These are phyloP conservation scores for Himalopsyche tibetana DNA, from an alignment of 2,888 invertebrate genomes.

Conservation along the genomic window DNA sequence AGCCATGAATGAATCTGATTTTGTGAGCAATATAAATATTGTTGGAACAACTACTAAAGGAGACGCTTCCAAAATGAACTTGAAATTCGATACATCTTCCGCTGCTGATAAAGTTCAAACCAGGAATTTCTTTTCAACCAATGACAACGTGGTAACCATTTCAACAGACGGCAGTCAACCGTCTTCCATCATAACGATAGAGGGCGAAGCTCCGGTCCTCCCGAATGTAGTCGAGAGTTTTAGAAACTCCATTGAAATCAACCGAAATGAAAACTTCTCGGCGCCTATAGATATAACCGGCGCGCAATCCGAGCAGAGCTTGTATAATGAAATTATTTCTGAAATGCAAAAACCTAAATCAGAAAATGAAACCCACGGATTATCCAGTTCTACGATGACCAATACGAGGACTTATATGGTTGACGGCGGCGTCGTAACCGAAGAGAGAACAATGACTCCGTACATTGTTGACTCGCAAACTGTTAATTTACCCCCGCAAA, in stretches of 20 bases:
- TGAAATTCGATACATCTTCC: conserved; percentile 54
- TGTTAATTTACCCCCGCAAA: conserved; percentile 71
- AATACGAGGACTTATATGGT: conserved; percentile 62
- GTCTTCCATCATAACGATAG: conserved; percentile 67
- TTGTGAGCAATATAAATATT: conserved; percentile 75
- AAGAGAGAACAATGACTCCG: conserved; percentile 41
- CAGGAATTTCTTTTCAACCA: conserved; percentile 63
- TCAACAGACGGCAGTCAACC: conserved; percentile 72
- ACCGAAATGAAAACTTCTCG: conserved; percentile 65
- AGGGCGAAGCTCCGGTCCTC: conserved; percentile 68
- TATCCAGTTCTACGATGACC: conserved; percentile 40
- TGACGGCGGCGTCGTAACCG: conserved; percentile 72
- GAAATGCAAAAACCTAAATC: conserved; percentile 59
- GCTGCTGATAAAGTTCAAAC: conserved; percentile 57
- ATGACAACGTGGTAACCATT: conserved; percentile 74
- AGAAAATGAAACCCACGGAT: conserved; percentile 9
- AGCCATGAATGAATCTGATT: conserved; percentile 70
- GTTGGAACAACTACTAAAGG: conserved; percentile 70
- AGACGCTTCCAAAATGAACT: conserved; percentile 67
- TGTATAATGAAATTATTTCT: conserved; percentile 64
- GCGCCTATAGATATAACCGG: conserved; percentile 47
- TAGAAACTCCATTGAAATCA: conserved; percentile 76
- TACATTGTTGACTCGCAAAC: conserved; percentile 58
- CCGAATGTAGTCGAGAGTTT: conserved; percentile 70
- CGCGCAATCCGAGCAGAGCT: conserved; percentile 56